Evolutionary conservation across 2,888 invertebrate species (phyloP).

Genomic region (Himalopsyche tibetana): DNA sequence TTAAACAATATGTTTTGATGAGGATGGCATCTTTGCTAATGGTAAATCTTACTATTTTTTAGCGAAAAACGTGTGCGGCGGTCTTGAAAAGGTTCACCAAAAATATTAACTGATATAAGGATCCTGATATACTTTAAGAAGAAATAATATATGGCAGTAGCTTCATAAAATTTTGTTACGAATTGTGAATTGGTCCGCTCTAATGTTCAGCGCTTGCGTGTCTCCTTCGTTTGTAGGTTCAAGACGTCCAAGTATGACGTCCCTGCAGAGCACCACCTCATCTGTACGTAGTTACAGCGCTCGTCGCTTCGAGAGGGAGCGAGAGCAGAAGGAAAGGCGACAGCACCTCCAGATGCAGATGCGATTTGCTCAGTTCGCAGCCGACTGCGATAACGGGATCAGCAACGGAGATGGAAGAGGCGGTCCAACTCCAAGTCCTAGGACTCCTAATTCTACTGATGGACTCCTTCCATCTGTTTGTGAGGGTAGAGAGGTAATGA

Average conservation of each 20-base stretch:
- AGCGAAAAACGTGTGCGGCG: no score
- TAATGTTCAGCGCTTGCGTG: slow-evolving; percentile 51
- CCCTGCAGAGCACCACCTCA: slow-evolving; percentile 89
- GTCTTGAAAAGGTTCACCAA: no score
- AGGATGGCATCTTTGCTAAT: no score
- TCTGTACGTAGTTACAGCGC: slow-evolving; percentile 90
- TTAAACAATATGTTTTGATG: no score
- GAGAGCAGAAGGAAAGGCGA: slow-evolving; percentile 88
- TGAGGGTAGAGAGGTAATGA: slow-evolving; percentile 85
- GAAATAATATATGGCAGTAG: no score
- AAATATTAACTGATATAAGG: no score
- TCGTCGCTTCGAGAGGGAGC: slow-evolving; percentile 86
- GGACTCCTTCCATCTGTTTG: slow-evolving; percentile 88
- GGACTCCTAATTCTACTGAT: slow-evolving; percentile 90
- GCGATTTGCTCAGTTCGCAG: slow-evolving; percentile 83
- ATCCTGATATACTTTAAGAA: no score
- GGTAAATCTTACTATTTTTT: no score
- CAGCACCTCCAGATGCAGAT: slow-evolving; percentile 87
- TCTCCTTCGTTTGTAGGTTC: slow-evolving; percentile 80
- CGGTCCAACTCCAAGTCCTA: slow-evolving; percentile 82
- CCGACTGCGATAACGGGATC: slow-evolving; percentile 67
- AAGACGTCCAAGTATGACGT: slow-evolving; percentile 91
- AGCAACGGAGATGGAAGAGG: slow-evolving; percentile 74
- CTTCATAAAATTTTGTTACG: neutral
- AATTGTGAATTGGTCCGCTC: slow-evolving; percentile 41